A percentile compares a stretch with the other conserved stretches of the same genome.
These are phyloP conservation scores for Brachypalpus laphriformis DNA, from an alignment of 2,888 invertebrate genomes.

Conservation along the genomic window DNA sequence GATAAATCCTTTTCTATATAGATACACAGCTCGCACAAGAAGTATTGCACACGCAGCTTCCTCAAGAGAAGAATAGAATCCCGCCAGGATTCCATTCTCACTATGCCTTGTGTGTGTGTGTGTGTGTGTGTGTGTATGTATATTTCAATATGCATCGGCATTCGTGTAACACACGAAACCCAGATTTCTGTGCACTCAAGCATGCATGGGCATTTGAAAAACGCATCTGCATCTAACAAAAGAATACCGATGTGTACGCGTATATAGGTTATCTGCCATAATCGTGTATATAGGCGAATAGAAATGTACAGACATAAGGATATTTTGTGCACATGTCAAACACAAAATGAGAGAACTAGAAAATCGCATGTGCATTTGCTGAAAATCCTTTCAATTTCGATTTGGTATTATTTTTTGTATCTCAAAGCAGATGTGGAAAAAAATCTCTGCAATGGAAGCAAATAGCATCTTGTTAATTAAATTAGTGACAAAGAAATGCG, in stretches of 20 bases:
- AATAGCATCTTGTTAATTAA: no score
- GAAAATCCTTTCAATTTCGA: slow-evolving; percentile 33
- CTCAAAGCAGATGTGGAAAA: not conserved
- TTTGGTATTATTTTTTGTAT: not conserved
- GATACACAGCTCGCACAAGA: slow-evolving; percentile 31
- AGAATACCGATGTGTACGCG: slow-evolving; percentile 37
- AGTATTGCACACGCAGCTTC: slow-evolving; percentile 55
- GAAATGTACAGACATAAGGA: not conserved
- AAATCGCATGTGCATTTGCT: slow-evolving; percentile 66
- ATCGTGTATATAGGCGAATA: not conserved
- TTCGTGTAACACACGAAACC: slow-evolving; percentile 26
- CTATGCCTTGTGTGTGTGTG: not conserved
- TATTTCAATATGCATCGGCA: slow-evolving; percentile 36
- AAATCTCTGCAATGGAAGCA: not conserved
- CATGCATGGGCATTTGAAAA: slow-evolving; percentile 62
- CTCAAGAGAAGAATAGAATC: slow-evolving; percentile 39
- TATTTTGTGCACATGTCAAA: slow-evolving; percentile 36
- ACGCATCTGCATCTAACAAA: slow-evolving; percentile 70
- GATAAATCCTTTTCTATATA: not conserved
- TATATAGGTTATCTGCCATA: slow-evolving; percentile 32
- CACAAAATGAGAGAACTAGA: slow-evolving; percentile 23
- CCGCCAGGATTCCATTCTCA: slow-evolving; percentile 58
- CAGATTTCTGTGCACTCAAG: slow-evolving; percentile 64
- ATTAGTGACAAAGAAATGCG: not conserved
- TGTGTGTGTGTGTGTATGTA: slow-evolving; percentile 1